Evolutionary conservation across 2,888 invertebrate genomes (phyloP), one percentile per base, ranked within the genome.

Genomic region (Sepioteuthis lessoniana): DNA sequence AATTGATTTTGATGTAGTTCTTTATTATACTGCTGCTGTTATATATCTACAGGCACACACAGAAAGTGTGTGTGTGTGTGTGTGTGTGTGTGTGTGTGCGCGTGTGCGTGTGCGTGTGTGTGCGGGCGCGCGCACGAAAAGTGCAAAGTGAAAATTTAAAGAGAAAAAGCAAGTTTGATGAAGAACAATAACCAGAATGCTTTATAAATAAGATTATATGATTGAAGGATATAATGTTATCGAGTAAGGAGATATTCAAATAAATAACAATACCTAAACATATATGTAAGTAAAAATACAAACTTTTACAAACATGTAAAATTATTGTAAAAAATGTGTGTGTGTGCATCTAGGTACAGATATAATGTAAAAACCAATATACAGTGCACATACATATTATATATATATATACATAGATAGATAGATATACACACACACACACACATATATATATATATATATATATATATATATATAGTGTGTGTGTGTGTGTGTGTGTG

Each of bases 1-100:
- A 92, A 92, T 92, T 92, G 92, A 92, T 92, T 92, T 92, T 92
- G n/a, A 47, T 92, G 46, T 92, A 38, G 91, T 42, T 92, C 47
- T 42, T 76, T 76, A 42, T 42, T 7, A 76, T 92, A 92, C 46
- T 42, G n/a, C 31, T 92, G 47, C 92, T 92, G n/a, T 21, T 19
- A 55, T 55, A 55, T 25, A 55, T 25, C 55, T 55, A 55, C 55
- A 55, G 21, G 28, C 55, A 55, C 55, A 21, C 55, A 60, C 21
- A 25, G 10, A 60, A 28, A 60, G 60, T 37, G 42, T 28, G 19
- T 37, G 16, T n/a, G n/a, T 25, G 5, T 37, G 31, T 4, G 4
- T 35, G 31, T 90, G 10, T 38, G 35, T 38, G 7, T 35, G 31
- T 28, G 5, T n/a, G 37, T 25, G 37, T n/a, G 37, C 2, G n/a